phyloP scores from a whole-genome alignment of 2,113 vertebrate genomes.

The Alligator sinensis region DNA sequence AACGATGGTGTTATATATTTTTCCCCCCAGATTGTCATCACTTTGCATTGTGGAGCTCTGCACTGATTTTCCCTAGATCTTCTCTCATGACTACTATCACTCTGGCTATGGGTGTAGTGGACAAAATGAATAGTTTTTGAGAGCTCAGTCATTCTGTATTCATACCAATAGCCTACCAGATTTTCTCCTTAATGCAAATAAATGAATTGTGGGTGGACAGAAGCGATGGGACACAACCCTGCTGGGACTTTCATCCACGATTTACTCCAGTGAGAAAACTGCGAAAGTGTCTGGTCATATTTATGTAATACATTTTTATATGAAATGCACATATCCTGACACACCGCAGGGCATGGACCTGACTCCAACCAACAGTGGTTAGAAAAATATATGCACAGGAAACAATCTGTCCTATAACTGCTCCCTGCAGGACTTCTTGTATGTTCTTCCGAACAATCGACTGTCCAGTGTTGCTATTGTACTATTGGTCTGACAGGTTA shows the following conservation, averaged over 20 bases:
- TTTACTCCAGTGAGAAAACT: not conserved
- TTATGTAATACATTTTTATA: not conserved
- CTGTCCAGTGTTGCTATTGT: not conserved
- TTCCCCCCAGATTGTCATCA: not conserved
- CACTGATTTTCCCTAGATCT: not conserved
- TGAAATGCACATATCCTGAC: not conserved
- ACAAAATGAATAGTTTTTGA: not conserved
- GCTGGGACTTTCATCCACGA: rapidly evolving
- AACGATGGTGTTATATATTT: not conserved
- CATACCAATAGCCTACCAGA: not conserved
- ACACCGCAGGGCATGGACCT: not conserved
- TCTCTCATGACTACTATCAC: not conserved
- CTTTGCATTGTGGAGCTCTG: not conserved
- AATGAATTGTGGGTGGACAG: not conserved
- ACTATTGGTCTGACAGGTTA: not conserved
- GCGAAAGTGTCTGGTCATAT: not conserved
- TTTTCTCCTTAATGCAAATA: not conserved
- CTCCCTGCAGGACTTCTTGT: not conserved
- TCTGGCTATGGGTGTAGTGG: not conserved
- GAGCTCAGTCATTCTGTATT: not conserved
- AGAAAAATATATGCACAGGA: rapidly evolving
- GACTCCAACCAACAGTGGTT: not conserved
- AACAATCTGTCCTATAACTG: not conserved
- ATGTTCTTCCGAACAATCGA: not conserved
- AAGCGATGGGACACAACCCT: not conserved